Conservation (phyloP, 1,140 invertebrate genomes). For the Drosophila virilis region DNA sequence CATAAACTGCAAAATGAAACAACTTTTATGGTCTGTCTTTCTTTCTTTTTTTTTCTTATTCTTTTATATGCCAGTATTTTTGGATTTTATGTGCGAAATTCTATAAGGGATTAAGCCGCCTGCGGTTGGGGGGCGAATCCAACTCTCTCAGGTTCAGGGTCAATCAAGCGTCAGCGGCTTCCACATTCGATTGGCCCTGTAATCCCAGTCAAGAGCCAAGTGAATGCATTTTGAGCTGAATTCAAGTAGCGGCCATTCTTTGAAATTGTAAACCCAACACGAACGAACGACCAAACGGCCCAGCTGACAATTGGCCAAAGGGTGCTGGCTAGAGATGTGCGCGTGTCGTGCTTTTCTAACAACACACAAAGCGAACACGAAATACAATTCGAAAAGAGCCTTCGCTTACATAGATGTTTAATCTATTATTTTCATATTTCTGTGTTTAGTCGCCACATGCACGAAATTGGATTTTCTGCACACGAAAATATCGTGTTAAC, state of each 20-base stretch:
- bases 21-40: constrained; percentile 58
- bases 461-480: not conserved
- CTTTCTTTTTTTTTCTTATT: no score
- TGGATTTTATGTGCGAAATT: constrained; percentile 68
- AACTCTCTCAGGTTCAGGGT: constrained; percentile 63
- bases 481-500: not conserved
- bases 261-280: constrained; percentile 43
- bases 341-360: not conserved
- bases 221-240: constrained; percentile 21
- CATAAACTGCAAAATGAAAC: constrained; percentile 56
- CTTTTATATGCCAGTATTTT: constrained; percentile 48
- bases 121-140: not conserved
- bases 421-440: no score
- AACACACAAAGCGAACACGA: not conserved
- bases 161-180: constrained; percentile 47
- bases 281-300: not conserved
- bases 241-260: constrained; percentile 25
- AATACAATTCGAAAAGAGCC: not conserved
- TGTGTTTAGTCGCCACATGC: no score
- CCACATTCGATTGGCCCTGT: constrained; percentile 29
- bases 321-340: not conserved
- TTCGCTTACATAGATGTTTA: not conserved
- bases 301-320: not conserved
- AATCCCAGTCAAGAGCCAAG: constrained; percentile 26
- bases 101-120: constrained; percentile 62